Conservation (phyloP, 2,797 vertebrate genomes). For the Lepus oiostolus region DNA sequence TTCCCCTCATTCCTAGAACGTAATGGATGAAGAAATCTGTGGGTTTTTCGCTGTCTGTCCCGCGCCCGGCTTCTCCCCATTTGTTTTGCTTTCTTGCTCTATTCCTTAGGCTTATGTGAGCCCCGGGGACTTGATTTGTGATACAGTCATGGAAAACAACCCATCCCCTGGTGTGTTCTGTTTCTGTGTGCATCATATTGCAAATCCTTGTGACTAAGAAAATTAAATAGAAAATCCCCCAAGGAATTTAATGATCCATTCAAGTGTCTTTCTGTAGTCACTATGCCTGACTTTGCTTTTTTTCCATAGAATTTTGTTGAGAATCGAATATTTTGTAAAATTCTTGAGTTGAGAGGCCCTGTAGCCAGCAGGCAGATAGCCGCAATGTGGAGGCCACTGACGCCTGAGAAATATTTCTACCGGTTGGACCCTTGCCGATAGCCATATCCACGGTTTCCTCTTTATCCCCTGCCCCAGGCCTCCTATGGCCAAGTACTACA, state of each 20-base stretch:
- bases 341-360: neutral
- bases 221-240: conserved; percentile 9
- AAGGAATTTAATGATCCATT: neutral
- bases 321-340: conserved; percentile 11
- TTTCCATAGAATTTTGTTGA: neutral
- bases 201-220: conserved; percentile 19
- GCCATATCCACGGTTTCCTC: neutral
- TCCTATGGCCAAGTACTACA: neutral
- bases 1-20: neutral
- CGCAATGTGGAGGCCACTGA: neutral
- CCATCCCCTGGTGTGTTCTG: neutral
- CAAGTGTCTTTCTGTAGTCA: neutral
- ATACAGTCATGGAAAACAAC: neutral
- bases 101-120: neutral
- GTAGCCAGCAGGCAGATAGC: neutral
- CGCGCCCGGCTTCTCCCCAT: neutral
- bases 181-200: neutral
- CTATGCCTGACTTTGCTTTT: conserved; percentile 16
- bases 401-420: neutral
- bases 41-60: neutral
- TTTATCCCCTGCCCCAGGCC: conserved; percentile 3
- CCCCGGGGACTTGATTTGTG: neutral
- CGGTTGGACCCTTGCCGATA: neutral
- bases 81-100: neutral
- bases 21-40: neutral